A percentile compares a stretch with the other conserved stretches of the same genome.
phyloP scores from a whole-genome alignment of 2,113 vertebrate genomes.

The Lates calcarifer region DNA sequence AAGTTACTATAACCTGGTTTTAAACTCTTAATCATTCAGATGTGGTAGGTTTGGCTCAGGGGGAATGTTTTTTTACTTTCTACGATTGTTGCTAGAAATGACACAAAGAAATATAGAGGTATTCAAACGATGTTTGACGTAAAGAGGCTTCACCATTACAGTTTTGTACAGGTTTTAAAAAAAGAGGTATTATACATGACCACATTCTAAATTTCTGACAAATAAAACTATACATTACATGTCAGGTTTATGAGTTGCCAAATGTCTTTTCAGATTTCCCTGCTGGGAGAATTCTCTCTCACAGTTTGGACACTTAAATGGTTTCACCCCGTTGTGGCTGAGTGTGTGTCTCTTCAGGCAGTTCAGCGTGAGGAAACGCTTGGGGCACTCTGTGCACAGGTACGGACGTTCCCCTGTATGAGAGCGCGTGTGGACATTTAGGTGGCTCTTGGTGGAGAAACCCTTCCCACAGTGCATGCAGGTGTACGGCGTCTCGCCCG shows the following conservation, averaged over 20 bases:
- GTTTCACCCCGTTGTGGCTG: slow-evolving; percentile 73
- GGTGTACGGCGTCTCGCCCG: slow-evolving; percentile 74
- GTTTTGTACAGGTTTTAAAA: neutral
- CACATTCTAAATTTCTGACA: neutral
- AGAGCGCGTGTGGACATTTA: slow-evolving; percentile 69
- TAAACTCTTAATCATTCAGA: neutral
- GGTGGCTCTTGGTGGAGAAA: slow-evolving; percentile 73
- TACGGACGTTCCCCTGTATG: slow-evolving; percentile 76
- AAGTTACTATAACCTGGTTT: neutral
- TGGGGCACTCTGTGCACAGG: slow-evolving; percentile 65
- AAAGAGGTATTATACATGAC: neutral
- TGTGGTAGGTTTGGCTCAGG: too few species aligned
- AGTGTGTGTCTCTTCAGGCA: slow-evolving; percentile 76
- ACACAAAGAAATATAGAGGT: neutral
- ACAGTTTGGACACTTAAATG: slow-evolving; percentile 70
- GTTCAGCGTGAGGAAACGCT: slow-evolving; percentile 72
- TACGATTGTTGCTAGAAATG: neutral
- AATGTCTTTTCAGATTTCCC: slow-evolving; percentile 77
- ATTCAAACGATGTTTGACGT: neutral
- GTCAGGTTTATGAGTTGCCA: slow-evolving; percentile 63
- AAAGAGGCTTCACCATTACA: neutral
- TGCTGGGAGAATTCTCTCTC: slow-evolving; percentile 73
- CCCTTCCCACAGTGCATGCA: slow-evolving; percentile 74
- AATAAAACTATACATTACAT: neutral
- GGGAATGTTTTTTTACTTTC: neutral